These are phyloP conservation scores for Sapajus apella DNA, from an alignment of 2,113 vertebrate genomes.

Conservation along the genomic window DNA sequence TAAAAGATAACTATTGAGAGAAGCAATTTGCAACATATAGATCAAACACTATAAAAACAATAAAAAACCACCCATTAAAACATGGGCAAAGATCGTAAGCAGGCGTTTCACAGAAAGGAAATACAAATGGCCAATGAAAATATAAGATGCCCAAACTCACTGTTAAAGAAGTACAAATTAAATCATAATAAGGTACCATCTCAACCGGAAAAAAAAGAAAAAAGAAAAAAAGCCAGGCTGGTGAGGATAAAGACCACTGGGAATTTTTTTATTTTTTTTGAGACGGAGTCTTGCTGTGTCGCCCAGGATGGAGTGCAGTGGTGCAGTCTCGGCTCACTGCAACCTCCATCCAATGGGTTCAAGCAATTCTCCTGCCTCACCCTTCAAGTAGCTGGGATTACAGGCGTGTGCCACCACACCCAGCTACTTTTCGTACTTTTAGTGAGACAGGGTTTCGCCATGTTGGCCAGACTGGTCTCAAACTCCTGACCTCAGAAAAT, in stretches of 20 bases:
- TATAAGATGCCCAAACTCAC: background rate
- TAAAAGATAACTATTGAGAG: background rate
- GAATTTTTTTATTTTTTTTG: background rate
- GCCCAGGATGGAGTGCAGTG: no score
- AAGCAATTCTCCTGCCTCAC: no score
- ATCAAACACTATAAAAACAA: background rate
- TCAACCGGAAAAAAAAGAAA: background rate
- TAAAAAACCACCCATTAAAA: background rate
- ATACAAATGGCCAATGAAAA: background rate
- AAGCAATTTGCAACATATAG: background rate
- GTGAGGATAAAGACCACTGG: background rate
- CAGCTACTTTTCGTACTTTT: no score
- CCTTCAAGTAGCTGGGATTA: no score
- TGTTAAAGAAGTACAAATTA: conserved; percentile 1
- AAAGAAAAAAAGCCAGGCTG: background rate
- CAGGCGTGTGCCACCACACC: no score
- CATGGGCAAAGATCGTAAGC: background rate
- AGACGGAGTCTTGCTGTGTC: no score
- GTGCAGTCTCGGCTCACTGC: no score
- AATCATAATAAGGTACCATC: background rate
- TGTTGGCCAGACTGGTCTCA: no score
- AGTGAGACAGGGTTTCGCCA: no score
- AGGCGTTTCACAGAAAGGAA: background rate
- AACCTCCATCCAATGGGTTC: no score
- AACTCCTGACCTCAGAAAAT: no score